Base-by-base conservation (phyloP, 64 coral and sea anemone species). In the Montipora foliosa region DNA sequence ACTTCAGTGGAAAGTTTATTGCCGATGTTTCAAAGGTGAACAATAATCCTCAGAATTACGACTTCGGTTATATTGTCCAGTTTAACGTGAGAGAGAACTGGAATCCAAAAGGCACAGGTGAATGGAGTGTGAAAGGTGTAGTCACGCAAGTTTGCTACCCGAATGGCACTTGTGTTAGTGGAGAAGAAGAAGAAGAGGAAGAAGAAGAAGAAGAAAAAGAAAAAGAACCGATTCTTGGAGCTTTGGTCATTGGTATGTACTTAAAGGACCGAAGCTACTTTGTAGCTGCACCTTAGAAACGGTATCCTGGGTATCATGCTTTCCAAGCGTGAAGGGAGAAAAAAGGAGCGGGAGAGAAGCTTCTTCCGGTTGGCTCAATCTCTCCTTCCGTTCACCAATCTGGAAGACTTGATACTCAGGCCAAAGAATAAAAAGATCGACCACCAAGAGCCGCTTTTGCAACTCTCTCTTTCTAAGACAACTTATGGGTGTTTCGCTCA, bases 61-160 rank as follows among this genome's bases (percentile, higher is more conserved):
- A 93, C 15, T 71, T 76, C 9, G 75, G n/a, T 5, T 52, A 19
- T 0, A 70, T 87, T 71, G 76, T 87, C 10, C 19, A 52, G 29
- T 12, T 5, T 37, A n/a, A 87, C n/a, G 7, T 11, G 20, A 59
- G 1, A 11, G n/a, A 16, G 2, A 44, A 5, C 47, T 87, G 73
- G 73, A 93, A 87, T 46, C 57, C 91, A 49, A 8, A 6, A 49
- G 91, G 91, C 58, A 87, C 51, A 1, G 91, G 82, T 2, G 82
- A 93, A 87, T 93, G 91, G 91, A 72, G 81, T 5, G 61, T 86
- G 13, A 24, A 67, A 45, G 82, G 79, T 25, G 16, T 20, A 5
- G 83, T 93, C 22, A 93, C 82, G 4, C 82, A 87, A 15, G 75
- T 87, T 9, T 93, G 83, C 53, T 78, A 87, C 66, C 58, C 44